These are phyloP conservation scores for Staurois parvus DNA, from an alignment of 2,797 vertebrate species.

Conservation along the genomic window DNA sequence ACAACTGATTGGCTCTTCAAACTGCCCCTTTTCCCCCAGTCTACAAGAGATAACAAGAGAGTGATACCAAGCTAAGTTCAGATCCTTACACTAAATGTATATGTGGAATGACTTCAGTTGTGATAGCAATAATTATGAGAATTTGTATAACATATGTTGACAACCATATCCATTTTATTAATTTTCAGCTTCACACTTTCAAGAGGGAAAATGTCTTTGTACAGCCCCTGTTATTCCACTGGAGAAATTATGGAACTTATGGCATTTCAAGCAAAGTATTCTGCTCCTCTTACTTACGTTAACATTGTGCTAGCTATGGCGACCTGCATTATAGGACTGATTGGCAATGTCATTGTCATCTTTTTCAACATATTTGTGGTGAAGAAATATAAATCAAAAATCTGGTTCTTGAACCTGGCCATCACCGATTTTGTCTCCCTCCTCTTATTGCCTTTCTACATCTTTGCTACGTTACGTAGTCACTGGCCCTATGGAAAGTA, in stretches of 20 bases:
- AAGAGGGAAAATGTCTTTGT: background rate
- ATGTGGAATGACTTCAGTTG: too few species aligned
- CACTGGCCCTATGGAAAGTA: slow-evolving; percentile 22
- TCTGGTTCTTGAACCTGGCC: slow-evolving; percentile 53
- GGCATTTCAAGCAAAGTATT: background rate
- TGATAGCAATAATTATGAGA: too few species aligned
- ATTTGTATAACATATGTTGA: background rate
- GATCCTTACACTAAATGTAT: background rate
- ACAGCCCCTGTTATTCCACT: background rate
- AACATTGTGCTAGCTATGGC: slow-evolving; percentile 5
- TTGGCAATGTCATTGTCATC: slow-evolving; percentile 33
- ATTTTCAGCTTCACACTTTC: slow-evolving; percentile 14
- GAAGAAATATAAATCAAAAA: slow-evolving; percentile 36
- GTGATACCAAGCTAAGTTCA: background rate
- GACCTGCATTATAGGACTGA: slow-evolving; percentile 2
- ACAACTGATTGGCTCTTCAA: background rate
- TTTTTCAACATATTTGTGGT: slow-evolving; percentile 3
- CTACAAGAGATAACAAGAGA: background rate
- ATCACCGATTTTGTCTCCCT: slow-evolving; percentile 27
- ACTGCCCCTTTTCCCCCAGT: background rate
- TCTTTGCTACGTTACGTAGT: background rate
- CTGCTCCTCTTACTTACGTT: background rate
- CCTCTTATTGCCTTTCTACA: slow-evolving; percentile 23
- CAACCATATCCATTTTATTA: background rate
- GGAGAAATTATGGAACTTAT: background rate